Evolutionary conservation across 2,113 vertebrate genomes (phyloP).

Genomic region (Percopsis transmontana): DNA sequence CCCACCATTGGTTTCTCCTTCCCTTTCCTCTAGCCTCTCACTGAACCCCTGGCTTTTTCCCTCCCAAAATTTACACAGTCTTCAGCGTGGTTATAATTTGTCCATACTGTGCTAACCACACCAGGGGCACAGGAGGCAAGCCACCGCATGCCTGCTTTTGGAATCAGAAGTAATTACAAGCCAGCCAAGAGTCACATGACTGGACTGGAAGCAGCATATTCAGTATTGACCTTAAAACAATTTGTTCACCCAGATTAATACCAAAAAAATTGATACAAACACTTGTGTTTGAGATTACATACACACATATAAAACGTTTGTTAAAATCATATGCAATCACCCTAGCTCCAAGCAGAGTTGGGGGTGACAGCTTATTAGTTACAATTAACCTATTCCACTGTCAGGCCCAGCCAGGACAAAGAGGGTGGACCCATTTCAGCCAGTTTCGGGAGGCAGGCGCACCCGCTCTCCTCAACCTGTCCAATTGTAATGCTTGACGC

Average conservation of each 20-base stretch:
- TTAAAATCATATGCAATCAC: too few relatives aligned
- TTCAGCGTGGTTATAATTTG: constrained; percentile 54
- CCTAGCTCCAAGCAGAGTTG: too few relatives aligned
- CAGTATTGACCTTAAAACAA: neutral
- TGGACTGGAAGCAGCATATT: neutral
- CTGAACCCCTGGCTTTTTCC: constrained; percentile 51
- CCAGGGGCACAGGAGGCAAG: constrained; percentile 36
- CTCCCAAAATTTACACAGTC: constrained; percentile 55
- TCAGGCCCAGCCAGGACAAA: constrained; percentile 2
- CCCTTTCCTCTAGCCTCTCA: constrained; percentile 43
- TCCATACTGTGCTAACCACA: constrained; percentile 40
- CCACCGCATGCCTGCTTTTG: constrained; percentile 48
- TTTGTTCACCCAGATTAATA: too few relatives aligned
- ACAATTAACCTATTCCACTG: neutral
- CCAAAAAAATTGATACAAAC: too few relatives aligned
- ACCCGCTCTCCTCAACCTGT: constrained; percentile 25
- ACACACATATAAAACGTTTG: too few relatives aligned
- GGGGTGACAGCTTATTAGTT: too few relatives aligned
- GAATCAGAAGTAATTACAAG: constrained; percentile 52
- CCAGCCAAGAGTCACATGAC: constrained; percentile 27
- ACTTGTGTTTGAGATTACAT: too few relatives aligned
- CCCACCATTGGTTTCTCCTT: constrained; percentile 29
- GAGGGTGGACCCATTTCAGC: constrained; percentile 35
- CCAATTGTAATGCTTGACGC: constrained; percentile 48
- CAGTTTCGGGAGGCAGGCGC: constrained; percentile 19